phyloP scores from a whole-genome alignment of 2,888 invertebrate genomes.

The Drosophila multiciliata region DNA sequence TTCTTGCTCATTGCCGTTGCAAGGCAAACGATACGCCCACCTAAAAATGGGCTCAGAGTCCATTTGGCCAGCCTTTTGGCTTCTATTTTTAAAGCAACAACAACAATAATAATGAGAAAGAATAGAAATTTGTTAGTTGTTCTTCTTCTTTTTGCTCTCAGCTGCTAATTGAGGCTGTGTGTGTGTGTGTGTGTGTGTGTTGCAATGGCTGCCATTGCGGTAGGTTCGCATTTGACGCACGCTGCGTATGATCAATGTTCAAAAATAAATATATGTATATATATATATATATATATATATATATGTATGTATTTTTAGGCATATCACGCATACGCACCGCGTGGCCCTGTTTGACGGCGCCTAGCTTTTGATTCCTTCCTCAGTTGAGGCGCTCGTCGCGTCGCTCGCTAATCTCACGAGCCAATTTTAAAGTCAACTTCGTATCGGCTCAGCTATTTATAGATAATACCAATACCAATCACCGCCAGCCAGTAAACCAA shows the following conservation, averaged over 20 bases:
- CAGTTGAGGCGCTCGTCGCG: neutral
- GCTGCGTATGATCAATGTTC: constrained; percentile 59
- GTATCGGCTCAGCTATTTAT: constrained; percentile 50
- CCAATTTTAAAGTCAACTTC: constrained; percentile 29
- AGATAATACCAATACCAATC: constrained; percentile 15
- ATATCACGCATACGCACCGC: constrained; percentile 44
- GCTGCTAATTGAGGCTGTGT: constrained; percentile 25
- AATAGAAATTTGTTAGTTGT: constrained; percentile 23
- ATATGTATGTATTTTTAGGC: neutral
- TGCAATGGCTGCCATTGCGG: constrained; percentile 53
- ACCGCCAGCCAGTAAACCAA: too few relatives aligned
- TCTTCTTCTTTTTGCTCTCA: neutral
- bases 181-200: constrained; percentile 2
- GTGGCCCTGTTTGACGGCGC: constrained; percentile 4
- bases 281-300: neutral
- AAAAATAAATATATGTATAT: neutral
- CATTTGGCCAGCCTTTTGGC: constrained; percentile 47
- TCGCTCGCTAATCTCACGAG: constrained; percentile 28
- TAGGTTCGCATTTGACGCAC: constrained; percentile 60
- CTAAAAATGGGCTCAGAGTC: constrained; percentile 58
- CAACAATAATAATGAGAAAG: constrained; percentile 10
- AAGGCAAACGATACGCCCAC: constrained; percentile 61
- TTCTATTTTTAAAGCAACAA: constrained; percentile 38
- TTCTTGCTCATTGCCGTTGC: constrained; percentile 44
- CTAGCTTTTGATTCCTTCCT: constrained; percentile 1